Base-by-base conservation (phyloP, 1,140 invertebrate genomes). In the Drosophila auraria region DNA sequence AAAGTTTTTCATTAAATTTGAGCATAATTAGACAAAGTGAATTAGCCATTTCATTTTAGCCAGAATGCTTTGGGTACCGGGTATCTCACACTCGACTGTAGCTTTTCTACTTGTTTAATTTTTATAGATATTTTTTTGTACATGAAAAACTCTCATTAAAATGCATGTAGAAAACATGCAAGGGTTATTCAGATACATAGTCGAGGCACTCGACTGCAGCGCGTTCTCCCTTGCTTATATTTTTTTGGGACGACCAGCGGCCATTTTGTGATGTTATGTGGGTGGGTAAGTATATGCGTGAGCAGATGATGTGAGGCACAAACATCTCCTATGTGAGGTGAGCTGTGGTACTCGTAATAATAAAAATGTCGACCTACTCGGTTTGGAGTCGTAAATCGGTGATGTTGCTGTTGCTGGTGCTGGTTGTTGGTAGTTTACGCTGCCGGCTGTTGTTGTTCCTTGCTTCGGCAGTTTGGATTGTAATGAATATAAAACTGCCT, bases 401-500 rank as follows among this genome's bases (percentile, higher is more conserved):
- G 68, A 71, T 79, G 76, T 78, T 63, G 68, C 56, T 81, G 45
- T 47, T 78, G 77, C 73, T 65, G 53, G 60, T 72, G 77, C 73
- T 65, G 53, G 60, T 72, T 86, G 72, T 80, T 87, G 82, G 76
- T 83, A 59, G 63, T 68, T 56, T 45, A 38, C 71, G 33, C 53
- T 70, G 61, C 58, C 70, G 57, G 17, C 49, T 63, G 47, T 64
- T 63, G 63, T 56, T 81, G 42, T 36, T 80, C 38, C 50, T 49
- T 65, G 51, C 47, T 62, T 38, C 15, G 63, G 54, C 40, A 59
- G 63, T 64, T 50, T 49, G 82, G 68, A 62, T 78, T 51, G 77
- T 87, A 84, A 89, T 87, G 84, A 81, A 87, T 81, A 89, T 78
- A 87, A 83, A 83, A 89, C 81, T 73, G 73, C 47, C 69, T 72